Base-by-base conservation (phyloP, 1,140 invertebrate genomes). In the Neotoxoptera formosana region DNA sequence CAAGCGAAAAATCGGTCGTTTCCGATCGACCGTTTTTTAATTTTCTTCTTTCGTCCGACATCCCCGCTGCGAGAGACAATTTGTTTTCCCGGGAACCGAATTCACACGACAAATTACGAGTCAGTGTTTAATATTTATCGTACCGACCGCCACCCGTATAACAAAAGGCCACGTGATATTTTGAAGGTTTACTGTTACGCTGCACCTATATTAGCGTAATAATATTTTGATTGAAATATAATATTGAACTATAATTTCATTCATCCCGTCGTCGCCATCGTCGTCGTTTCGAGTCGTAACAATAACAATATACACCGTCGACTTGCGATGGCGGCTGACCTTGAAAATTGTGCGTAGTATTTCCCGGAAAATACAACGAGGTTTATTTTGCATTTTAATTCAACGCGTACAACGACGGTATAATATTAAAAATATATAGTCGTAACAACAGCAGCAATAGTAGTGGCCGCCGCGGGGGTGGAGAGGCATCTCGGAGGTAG, bases 301-400 rank as follows among this genome's bases (percentile, higher is more conserved):
- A 30, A 67, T n/a, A 67, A n/a, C 30, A 67, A 67, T 67, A 67
- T 14, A 76, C 14, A 76, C n/a, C 30, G 1, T 7, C 4, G 1
- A 14, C 30, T n/a, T 6, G 60, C 60, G 30, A 67, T 67, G n/a
- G 60, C 30, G 4, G 0, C 30, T 14, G n/a, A 76, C 60, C 60
- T 76, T 76, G 30, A 76, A 76, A 76, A 76, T n/a, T 76, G 60
- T 76, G n/a, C 11, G n/a, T 76, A 76, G 60, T 76, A 76, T 76
- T 67, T 76, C n/a, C 60, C 60, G 30, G 60, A n/a, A 76, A n/a
- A n/a, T n/a, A n/a, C 60, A n/a, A n/a, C 60, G 21, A 76, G 60
- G 60, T 76, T 76, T 76, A 76, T 76, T 76, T 76, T 76, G 30
- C 30, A 76, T 76, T 76, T 76, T 76, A 76, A 76, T 76, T 76